A percentile compares a stretch with the other conserved stretches of the same genome.
These are phyloP conservation scores for Drosophila flavopinicola DNA, from an alignment of 2,888 invertebrate species.

Conservation along the genomic window DNA sequence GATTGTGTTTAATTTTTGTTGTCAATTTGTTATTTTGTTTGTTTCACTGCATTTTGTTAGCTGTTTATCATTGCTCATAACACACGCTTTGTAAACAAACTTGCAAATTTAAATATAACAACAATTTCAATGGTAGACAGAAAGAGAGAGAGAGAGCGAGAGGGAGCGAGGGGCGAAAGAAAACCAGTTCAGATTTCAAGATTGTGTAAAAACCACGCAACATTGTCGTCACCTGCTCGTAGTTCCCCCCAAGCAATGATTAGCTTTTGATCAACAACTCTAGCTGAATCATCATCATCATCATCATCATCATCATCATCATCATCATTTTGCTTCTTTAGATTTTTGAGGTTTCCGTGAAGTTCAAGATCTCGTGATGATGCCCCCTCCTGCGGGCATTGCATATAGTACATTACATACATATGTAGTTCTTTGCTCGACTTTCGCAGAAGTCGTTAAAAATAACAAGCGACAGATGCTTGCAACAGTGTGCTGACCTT, in stretches of 20 bases:
- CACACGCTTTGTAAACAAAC: slow-evolving; percentile 26
- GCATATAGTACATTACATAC: slow-evolving; percentile 1
- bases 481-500: not conserved
- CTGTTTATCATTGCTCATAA: slow-evolving; percentile 19
- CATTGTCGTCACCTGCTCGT: slow-evolving; percentile 54
- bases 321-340: not conserved
- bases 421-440: slow-evolving; percentile 27
- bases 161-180: not conserved
- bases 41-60: slow-evolving; percentile 3
- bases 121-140: not conserved
- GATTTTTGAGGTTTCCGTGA: slow-evolving; percentile 11
- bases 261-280: slow-evolving; percentile 18
- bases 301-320: slow-evolving; percentile 2
- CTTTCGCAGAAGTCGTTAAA: slow-evolving; percentile 55
- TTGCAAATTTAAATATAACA: slow-evolving; percentile 24
- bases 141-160: not conserved
- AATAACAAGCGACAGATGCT: slow-evolving; percentile 27
- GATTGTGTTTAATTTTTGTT: slow-evolving; percentile 1
- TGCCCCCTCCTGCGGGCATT: slow-evolving; percentile 10
- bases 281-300: slow-evolving; percentile 24
- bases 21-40: slow-evolving; percentile 8
- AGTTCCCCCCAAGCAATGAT: slow-evolving; percentile 46
- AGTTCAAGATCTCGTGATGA: slow-evolving; percentile 7
- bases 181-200: slow-evolving; percentile 47
- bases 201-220: slow-evolving; percentile 57